Evolutionary conservation across 2,113 vertebrate genomes (phyloP).

Genomic region (Pluvialis apricaria): DNA sequence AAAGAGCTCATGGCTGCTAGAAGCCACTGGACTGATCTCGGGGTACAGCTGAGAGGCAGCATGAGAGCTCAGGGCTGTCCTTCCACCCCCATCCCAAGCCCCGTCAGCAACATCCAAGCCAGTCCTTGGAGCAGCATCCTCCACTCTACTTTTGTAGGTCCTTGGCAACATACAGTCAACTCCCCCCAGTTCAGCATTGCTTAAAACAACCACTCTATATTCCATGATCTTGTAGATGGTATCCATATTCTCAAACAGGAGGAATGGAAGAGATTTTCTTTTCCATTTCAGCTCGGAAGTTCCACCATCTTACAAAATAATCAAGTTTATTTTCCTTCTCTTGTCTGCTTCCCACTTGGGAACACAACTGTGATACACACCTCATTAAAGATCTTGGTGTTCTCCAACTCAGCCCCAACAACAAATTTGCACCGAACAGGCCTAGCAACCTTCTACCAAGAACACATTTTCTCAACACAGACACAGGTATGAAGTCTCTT

Average conservation of each 20-base stretch:
- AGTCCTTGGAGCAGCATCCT: neutral
- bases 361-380: neutral
- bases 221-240: neutral
- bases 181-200: neutral
- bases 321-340: neutral
- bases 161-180: neutral
- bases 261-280: neutral
- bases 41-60: neutral
- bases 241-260: neutral
- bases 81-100: neutral
- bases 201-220: neutral
- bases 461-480: neutral
- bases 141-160: neutral
- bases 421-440: neutral
- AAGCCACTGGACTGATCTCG: neutral
- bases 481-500: neutral
- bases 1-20: neutral
- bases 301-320: neutral
- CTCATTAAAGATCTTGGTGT: neutral
- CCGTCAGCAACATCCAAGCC: neutral
- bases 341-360: neutral
- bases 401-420: neutral
- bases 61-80: neutral
- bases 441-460: neutral
- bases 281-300: neutral